Evolutionary conservation across 2,888 invertebrate genomes (phyloP), one percentile per base, ranked within the genome.

Genomic region (Clunio marinus): DNA sequence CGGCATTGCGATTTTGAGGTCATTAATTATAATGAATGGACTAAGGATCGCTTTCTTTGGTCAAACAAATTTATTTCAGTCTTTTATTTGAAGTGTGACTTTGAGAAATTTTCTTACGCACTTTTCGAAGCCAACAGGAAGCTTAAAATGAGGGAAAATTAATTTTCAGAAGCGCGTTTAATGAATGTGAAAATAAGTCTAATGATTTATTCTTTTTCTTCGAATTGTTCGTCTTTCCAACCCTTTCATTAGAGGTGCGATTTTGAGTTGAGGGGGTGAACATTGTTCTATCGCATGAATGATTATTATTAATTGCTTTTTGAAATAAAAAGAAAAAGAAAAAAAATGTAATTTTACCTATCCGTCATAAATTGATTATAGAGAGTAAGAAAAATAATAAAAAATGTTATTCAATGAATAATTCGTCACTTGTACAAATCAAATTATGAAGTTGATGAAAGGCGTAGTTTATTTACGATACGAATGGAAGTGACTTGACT

Each of bases 11-110:
- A 63, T 63, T 63, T 63, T 15, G 24, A 22, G 20, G 22, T 63
- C 62, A 63, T 63, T 63, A 63, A 63, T 63, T 63, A 45, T 63
- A 45, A 63, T 45, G 62, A 63, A 24, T 15, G 35, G 22, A 32
- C 24, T 15, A 7, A 59, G 28, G 32, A 37, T 20, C 15, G 10
- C 5, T 15, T 17, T 45, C 13, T 15, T 10, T 20, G 25, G 22
- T 20, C 22, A 45, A 35, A 8, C 22, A 57, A 57, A 24, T 57
- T 27, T 20, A n/a, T n/a, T 57, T 57, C 8, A n/a, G 51, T 15
- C 17, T 17, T n/a, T n/a, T n/a, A n/a, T n/a, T n/a, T 2, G 20
- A 63, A 63, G 62, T 63, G 62, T 63, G 62, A 63, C 45, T 45
- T 63, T 63, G 62, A 41, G 17, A 45, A 62, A 37, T 62, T 41